Evolutionary conservation across 2,797 vertebrate genomes (phyloP).

Genomic region (Gobio occitaniae): DNA sequence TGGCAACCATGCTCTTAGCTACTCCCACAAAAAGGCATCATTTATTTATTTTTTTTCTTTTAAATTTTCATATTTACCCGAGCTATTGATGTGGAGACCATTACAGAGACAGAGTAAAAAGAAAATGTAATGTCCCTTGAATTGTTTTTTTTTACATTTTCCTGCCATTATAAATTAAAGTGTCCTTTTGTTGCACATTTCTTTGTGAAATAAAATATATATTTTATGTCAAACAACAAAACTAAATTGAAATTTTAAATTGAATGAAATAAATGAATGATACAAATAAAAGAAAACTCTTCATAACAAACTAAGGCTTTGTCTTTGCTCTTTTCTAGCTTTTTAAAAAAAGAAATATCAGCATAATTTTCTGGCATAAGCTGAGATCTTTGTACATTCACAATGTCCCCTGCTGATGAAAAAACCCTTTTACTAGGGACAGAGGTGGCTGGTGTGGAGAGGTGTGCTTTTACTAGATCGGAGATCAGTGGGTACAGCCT

Average conservation of each 20-base stretch:
- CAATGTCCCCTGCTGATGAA: conserved; percentile 7
- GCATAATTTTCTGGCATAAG: neutral
- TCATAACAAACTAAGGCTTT: too few relatives aligned
- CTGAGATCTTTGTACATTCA: neutral
- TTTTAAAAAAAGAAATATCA: neutral
- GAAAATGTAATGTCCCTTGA: neutral
- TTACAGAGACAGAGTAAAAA: neutral
- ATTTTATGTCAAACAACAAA: too few relatives aligned
- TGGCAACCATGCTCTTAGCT: neutral
- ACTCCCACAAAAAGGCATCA: neutral
- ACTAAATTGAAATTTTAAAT: too few relatives aligned
- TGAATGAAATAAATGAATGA: neutral
- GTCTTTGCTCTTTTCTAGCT: neutral
- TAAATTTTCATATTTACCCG: neutral
- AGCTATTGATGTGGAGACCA: neutral
- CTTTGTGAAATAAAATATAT: too few relatives aligned
- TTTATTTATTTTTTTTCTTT: neutral
- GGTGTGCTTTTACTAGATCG: neutral
- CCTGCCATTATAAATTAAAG: neutral
- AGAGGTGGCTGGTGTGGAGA: neutral
- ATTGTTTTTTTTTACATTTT: neutral
- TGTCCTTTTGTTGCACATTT: too few relatives aligned
- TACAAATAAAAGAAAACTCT: neutral
- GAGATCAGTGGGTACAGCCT: neutral
- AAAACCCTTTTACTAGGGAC: neutral